Evolutionary conservation across 2,888 invertebrate species (phyloP).

Genomic region (Morpho achilles): DNA sequence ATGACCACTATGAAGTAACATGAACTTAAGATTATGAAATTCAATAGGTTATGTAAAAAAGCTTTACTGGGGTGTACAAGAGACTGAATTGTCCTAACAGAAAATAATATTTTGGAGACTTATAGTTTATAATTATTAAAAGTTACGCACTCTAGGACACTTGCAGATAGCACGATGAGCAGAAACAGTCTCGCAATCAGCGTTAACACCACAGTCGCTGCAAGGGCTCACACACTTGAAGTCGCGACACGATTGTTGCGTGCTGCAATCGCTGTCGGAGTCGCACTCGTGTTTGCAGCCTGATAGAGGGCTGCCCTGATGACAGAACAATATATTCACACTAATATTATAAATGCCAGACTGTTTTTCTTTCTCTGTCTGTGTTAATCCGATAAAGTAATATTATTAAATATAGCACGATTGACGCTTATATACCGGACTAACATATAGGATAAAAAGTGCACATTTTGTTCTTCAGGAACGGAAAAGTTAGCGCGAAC

Average conservation of each 20-base stretch:
- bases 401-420: too few relatives aligned
- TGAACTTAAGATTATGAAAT: too few relatives aligned
- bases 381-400: too few relatives aligned
- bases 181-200: slow-evolving; percentile 86
- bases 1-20: too few relatives aligned
- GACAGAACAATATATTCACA: background rate
- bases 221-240: slow-evolving; percentile 89
- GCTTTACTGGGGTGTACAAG: too few relatives aligned
- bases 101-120: background rate
- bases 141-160: slow-evolving; percentile 83
- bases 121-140: too few relatives aligned
- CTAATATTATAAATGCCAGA: background rate
- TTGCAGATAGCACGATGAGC: slow-evolving; percentile 88
- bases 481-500: too few relatives aligned
- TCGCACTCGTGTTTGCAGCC: slow-evolving; percentile 93
- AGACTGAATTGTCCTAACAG: background rate
- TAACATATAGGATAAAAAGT: too few relatives aligned
- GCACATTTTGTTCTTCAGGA: too few relatives aligned
- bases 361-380: too few relatives aligned
- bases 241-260: slow-evolving; percentile 84
- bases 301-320: slow-evolving; percentile 84
- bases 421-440: too few relatives aligned
- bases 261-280: slow-evolving; percentile 85
- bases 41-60: too few relatives aligned
- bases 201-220: slow-evolving; percentile 86